Base-by-base conservation (phyloP, 2,888 invertebrate genomes). In the Apotomis capreana region DNA sequence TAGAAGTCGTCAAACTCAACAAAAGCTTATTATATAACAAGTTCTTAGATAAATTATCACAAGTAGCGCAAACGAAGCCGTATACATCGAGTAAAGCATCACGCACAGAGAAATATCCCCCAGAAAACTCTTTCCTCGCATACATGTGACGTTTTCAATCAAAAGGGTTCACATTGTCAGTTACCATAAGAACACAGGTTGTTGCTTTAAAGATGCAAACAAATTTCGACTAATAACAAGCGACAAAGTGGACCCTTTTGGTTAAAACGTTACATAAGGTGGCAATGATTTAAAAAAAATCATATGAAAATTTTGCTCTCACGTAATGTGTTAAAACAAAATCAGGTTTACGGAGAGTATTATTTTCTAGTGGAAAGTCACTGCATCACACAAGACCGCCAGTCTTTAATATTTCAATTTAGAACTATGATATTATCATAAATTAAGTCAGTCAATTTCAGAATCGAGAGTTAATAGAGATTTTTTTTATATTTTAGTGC, bases 41-140 rank as follows among this genome's bases (percentile, higher is more conserved):
- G 75, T 79, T 75, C 76, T 69, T 74, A 74, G 69, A 69, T 67
- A 70, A 73, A 69, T 73, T 74, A 70, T 74, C 69, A 89, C 85
- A 89, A 83, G 85, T 83, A 87, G 87, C 84, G 84, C 86, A 84
- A 88, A 88, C 79, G 75, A 90, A 90, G 88, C 89, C 87, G 89
- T 88, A 87, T 87, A 89, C 88, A 81, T 77, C 59, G 40, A 69
- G 65, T 75, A 69, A 75, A 76, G 75, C 74, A 52, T 51, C 70
- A 44, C 62, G 4, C 55, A 6, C 61, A 46, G 65, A 55, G 55
- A 57, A 46, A 26, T 5, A 44, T 49, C 40, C n/a, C 5, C 10
- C 6, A 5, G 36, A 57, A 36, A 9, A 57, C 4, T 26, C 3
- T 26, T 9, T 9, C 9, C 3, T 26, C n/a, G 40, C 58, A 49